Percentiles rank a stretch among this genome's conserved stretches.
Conservation (phyloP, 2,113 vertebrate genomes). For the Dasyurus viverrinus region DNA sequence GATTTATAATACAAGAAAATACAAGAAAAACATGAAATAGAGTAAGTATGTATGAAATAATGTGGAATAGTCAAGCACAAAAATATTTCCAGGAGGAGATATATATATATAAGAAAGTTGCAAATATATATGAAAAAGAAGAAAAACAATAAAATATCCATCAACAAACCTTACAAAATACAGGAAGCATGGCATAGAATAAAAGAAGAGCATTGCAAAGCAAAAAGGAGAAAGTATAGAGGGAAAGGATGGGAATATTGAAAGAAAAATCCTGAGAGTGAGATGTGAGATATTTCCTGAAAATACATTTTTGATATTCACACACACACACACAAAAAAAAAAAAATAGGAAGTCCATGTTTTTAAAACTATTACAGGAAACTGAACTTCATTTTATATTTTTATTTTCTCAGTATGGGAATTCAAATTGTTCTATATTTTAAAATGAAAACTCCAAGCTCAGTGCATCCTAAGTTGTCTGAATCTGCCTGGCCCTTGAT, state of each 20-base stretch:
- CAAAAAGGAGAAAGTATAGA: background rate
- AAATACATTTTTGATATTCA: conserved; percentile 26
- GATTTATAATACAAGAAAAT: background rate
- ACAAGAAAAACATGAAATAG: background rate
- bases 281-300: background rate
- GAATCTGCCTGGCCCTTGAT: conserved; percentile 25
- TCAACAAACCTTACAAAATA: conserved; percentile 4
- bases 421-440: conserved; percentile 26
- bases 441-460: conserved; percentile 41
- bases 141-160: conserved; percentile 21
- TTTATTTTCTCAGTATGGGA: conserved; percentile 29
- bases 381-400: conserved; percentile 59
- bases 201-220: background rate
- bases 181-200: background rate
- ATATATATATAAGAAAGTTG: background rate
- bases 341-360: background rate
- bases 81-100: background rate
- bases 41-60: background rate
- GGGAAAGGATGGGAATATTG: background rate
- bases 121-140: background rate
- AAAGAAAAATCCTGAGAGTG: conserved; percentile 23
- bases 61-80: background rate
- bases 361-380: background rate
- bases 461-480: background rate
- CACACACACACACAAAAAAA: background rate